Percentiles rank a stretch among this genome's conserved stretches.
Evolutionary conservation across 2,797 vertebrate genomes (phyloP).

Genomic region (Microctenopoma stevenorrisi): DNA sequence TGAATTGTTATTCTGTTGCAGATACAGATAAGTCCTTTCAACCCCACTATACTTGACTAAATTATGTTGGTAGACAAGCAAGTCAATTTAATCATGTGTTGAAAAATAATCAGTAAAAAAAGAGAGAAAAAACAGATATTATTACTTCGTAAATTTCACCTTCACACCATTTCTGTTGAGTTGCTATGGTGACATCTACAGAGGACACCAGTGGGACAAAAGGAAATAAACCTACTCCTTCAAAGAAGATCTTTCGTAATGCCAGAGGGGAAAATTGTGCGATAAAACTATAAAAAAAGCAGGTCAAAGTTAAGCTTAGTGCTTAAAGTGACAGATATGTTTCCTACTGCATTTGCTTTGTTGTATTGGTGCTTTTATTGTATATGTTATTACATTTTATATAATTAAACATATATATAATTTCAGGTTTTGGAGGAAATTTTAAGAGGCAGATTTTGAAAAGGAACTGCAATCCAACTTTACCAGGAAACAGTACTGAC

Average conservation of each 20-base stretch:
- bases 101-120: slow-evolving; percentile 26
- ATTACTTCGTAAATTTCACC: slow-evolving; percentile 60
- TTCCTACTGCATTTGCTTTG: not conserved
- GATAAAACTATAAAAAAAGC: slow-evolving; percentile 51
- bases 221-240: slow-evolving; percentile 57
- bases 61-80: slow-evolving; percentile 66
- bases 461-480: not conserved
- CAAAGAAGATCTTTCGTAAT: slow-evolving; percentile 54
- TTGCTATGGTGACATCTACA: slow-evolving; percentile 68
- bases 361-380: not conserved
- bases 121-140: slow-evolving; percentile 18
- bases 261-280: slow-evolving; percentile 44
- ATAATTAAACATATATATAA: too few species aligned
- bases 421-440: not conserved
- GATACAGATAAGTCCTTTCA: slow-evolving; percentile 69
- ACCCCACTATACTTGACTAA: slow-evolving; percentile 60
- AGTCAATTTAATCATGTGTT: slow-evolving; percentile 61
- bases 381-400: too few species aligned
- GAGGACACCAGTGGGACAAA: slow-evolving; percentile 55
- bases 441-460: not conserved
- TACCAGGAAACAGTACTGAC: not conserved
- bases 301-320: slow-evolving; percentile 27
- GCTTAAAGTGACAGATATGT: slow-evolving; percentile 32
- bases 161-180: slow-evolving; percentile 43
- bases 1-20: slow-evolving; percentile 67